Conservation (phyloP, 2,888 invertebrate species). For the Subacronicta megacephala region DNA sequence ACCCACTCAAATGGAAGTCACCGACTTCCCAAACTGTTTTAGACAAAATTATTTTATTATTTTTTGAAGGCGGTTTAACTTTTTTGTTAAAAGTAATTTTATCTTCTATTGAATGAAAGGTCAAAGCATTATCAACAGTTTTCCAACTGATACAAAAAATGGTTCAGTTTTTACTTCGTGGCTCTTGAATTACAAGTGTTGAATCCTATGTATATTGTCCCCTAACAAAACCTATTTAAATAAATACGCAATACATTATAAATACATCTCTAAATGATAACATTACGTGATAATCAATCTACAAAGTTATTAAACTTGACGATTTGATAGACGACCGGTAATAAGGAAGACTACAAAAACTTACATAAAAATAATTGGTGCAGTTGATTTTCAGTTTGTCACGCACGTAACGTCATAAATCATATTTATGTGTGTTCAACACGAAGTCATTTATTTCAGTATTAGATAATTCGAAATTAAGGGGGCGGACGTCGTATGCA, state of each 20-base stretch:
- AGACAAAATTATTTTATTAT: no score
- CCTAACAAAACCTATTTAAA: no score
- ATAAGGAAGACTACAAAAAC: conserved; percentile 52
- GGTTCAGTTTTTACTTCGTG: no score
- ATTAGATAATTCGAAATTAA: conserved; percentile 44
- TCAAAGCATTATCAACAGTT: no score
- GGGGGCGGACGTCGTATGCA: conserved; percentile 33
- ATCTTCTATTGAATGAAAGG: background rate
- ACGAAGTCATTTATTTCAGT: conserved; percentile 45
- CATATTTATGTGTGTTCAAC: conserved; percentile 49
- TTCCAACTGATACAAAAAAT: no score
- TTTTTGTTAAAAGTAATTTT: no score
- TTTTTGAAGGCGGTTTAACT: no score
- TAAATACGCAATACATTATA: no score
- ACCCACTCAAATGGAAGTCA: no score
- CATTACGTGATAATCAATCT: conserved; percentile 44
- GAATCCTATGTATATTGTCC: no score
- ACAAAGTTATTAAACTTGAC: conserved; percentile 25
- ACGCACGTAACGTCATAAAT: conserved; percentile 54
- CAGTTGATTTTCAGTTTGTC: conserved; percentile 48
- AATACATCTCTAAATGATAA: conserved; percentile 13
- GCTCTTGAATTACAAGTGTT: no score
- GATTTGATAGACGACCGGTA: conserved; percentile 37
- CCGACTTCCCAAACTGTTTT: no score
- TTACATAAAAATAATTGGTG: conserved; percentile 53